These are phyloP conservation scores for Drosophila diplacantha DNA, from an alignment of 2,888 invertebrate species.

Conservation along the genomic window DNA sequence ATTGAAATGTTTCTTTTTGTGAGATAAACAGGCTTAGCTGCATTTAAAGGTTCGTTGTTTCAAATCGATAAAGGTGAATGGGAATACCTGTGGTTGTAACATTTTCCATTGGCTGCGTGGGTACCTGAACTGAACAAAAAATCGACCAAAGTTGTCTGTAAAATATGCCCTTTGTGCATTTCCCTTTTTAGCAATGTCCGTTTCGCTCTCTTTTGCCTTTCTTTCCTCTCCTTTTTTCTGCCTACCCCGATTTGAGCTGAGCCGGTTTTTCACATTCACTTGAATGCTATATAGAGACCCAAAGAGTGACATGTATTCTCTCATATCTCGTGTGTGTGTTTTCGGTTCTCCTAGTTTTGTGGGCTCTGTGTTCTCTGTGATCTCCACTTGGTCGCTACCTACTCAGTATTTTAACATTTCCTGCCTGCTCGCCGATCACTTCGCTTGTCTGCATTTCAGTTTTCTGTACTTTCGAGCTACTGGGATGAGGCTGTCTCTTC, in stretches of 20 bases:
- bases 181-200: conserved; percentile 22
- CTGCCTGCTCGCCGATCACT: conserved; percentile 25
- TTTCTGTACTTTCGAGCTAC: conserved; percentile 9
- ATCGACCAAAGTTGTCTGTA: conserved; percentile 2
- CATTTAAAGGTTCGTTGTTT: background rate
- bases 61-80: conserved; percentile 10
- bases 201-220: conserved; percentile 15
- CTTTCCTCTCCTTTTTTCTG: conserved; percentile 2
- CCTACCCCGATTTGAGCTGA: conserved; percentile 18
- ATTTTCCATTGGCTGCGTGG: conserved; percentile 8
- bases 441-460: conserved; percentile 13
- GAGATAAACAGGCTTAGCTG: background rate
- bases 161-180: conserved; percentile 28
- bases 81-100: background rate
- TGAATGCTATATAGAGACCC: conserved; percentile 9
- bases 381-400: conserved; percentile 17
- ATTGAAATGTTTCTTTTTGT: background rate
- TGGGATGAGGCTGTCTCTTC: conserved; percentile 5
- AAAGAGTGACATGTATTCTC: conserved; percentile 8
- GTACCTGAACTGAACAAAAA: conserved; percentile 21
- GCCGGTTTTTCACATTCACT: conserved; percentile 31
- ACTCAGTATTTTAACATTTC: conserved; percentile 24
- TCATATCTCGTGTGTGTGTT: conserved; percentile 22
- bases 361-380: conserved; percentile 10
- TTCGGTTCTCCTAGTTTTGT: conserved; percentile 7